phyloP scores from a whole-genome alignment of 2,888 invertebrate genomes.

The Metellina segmentata region DNA sequence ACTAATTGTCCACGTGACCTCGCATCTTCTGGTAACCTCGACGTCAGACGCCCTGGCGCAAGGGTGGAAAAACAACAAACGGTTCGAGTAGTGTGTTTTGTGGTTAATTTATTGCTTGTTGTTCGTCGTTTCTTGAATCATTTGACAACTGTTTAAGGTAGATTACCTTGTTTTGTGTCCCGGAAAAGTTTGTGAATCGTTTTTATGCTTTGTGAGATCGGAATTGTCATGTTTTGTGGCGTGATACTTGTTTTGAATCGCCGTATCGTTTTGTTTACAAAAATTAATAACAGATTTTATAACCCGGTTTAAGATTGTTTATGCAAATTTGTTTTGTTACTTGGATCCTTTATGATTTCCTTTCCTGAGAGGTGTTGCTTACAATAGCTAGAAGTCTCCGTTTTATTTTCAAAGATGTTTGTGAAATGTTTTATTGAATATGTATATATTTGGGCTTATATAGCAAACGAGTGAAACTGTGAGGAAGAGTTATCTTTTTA shows the following conservation, averaged over 20 bases:
- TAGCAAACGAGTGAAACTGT: too few relatives aligned
- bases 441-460: too few relatives aligned
- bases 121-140: not conserved
- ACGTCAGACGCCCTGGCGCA: constrained; percentile 46
- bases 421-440: too few relatives aligned
- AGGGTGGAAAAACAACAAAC: constrained; percentile 40
- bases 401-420: too few relatives aligned
- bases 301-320: too few relatives aligned
- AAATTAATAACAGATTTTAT: too few relatives aligned
- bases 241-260: not conserved
- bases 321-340: too few relatives aligned
- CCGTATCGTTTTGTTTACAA: constrained; percentile 22
- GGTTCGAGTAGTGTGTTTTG: not conserved
- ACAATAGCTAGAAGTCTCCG: too few relatives aligned
- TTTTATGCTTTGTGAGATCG: not conserved
- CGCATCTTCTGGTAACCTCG: constrained; percentile 79
- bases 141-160: not conserved
- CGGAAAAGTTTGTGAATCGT: not conserved
- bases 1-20: constrained; percentile 79
- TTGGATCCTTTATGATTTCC: too few relatives aligned
- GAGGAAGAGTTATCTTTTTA: too few relatives aligned
- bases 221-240: not conserved
- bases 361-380: too few relatives aligned
- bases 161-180: not conserved
- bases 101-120: not conserved